phyloP scores from a whole-genome alignment of 1,140 invertebrate species.

The Argopecten irradians region DNA sequence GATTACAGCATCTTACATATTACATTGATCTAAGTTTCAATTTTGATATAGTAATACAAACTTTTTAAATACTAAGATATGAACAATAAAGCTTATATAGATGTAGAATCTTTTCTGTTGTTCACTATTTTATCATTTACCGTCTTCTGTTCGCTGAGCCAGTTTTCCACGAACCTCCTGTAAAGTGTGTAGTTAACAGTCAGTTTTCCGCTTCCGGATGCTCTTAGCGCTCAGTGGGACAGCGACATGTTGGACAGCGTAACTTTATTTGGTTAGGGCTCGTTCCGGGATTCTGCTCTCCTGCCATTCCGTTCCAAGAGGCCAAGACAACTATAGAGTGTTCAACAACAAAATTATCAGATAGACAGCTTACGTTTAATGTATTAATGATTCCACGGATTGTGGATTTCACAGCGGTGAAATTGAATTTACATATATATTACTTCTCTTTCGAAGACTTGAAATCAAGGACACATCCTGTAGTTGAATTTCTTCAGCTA shows the following conservation, averaged over 20 bases:
- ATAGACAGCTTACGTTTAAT: too few relatives aligned
- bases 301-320: neutral
- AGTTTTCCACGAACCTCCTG: conserved; percentile 47
- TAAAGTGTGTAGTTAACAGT: conserved; percentile 38
- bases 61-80: neutral
- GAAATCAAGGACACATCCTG: too few relatives aligned
- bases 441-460: too few relatives aligned
- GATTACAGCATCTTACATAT: neutral
- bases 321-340: conserved; percentile 32
- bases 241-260: conserved; percentile 42
- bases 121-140: too few relatives aligned
- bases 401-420: too few relatives aligned
- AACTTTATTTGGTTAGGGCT: conserved; percentile 30
- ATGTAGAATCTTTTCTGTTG: too few relatives aligned
- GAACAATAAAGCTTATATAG: too few relatives aligned
- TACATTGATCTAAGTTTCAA: neutral
- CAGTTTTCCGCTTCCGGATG: neutral
- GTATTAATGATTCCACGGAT: too few relatives aligned
- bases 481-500: too few relatives aligned
- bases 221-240: neutral
- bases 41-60: neutral
- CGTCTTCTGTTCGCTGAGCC: conserved; percentile 39
- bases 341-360: too few relatives aligned
- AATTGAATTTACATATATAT: too few relatives aligned
- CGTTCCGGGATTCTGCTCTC: neutral